Base-by-base conservation (phyloP, 1,140 invertebrate species). In the Drosophila albomicans region DNA sequence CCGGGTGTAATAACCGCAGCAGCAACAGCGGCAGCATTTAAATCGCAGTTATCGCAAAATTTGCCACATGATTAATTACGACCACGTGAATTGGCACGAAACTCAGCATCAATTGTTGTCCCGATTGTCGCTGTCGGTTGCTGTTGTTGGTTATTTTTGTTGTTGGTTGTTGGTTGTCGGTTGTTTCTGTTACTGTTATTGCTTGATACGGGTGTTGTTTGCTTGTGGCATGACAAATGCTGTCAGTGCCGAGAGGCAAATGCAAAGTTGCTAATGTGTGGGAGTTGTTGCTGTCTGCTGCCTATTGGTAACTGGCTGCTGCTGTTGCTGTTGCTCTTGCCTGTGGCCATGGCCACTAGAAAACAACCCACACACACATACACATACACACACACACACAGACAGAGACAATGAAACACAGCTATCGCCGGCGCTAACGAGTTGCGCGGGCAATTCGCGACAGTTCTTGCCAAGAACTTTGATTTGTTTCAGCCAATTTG, bases 341-440 rank as follows among this genome's bases (percentile, higher is more conserved):
- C 38, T 63, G 48, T 43, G 81, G 81, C 74, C 78, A 81, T 78
- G 79, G 74, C 79, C 74, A 81, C 81, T 85, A 81, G 57, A 71
- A 75, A 73, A 62, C 54, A 16, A 13, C 81, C 41, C 41, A 43
- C 41, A 43, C 41, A 79, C 78, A 78, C 35, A 20, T 16, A 16
- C 15, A 20, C 16, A 6, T 11, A 30, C 10, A 51, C 49, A 30
- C 10, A 51, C 49, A 30, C 8, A 52, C 10, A 52, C 8, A 10
- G 5, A 28, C 81, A 78, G 68, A 73, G 54, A n/a, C 32, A 15
- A 32, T 78, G 68, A 73, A 54, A n/a, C 15, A 10, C 30, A n/a
- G 61, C 57, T 20, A 58, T 71, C 58, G 57, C 11, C 63, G 79
- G 59, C 71, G 64, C 65, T 75, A 49, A 75, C 75, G 72, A 64